Percentiles rank a stretch among this genome's conserved stretches.
Conservation (phyloP, 2,888 invertebrate genomes). For the Morinoia aosen region DNA sequence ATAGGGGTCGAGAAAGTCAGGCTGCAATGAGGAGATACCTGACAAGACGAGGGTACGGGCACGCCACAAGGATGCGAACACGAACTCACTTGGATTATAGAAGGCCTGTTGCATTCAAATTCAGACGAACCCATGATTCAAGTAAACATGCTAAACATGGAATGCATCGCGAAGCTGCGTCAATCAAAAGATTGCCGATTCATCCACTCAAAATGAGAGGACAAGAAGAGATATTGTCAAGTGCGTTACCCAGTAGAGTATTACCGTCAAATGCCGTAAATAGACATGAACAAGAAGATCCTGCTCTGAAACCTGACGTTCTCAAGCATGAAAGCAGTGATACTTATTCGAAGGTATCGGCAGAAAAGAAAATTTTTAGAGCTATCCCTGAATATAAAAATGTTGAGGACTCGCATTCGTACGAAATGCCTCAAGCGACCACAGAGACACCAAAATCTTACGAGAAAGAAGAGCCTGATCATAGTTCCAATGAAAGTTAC, state of each 20-base stretch:
- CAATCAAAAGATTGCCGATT: not conserved
- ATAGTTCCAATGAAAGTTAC: not conserved
- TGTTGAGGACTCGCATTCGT: not conserved
- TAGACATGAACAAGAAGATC: not conserved
- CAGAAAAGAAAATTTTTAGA: not conserved
- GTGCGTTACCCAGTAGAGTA: not conserved
- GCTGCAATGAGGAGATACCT: not conserved
- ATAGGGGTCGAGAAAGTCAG: not conserved
- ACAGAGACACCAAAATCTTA: not conserved
- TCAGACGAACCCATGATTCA: slow-evolving; percentile 46
- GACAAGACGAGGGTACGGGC: not conserved
- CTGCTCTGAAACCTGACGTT: not conserved
- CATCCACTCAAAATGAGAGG: not conserved
- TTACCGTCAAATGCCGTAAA: not conserved
- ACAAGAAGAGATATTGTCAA: not conserved
- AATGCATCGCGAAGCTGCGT: not conserved
- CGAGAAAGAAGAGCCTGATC: not conserved
- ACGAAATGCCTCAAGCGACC: not conserved
- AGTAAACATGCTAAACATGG: not conserved
- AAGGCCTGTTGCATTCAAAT: slow-evolving; percentile 65
- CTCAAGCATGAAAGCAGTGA: not conserved
- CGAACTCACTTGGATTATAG: slow-evolving; percentile 62
- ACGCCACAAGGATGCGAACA: not conserved
- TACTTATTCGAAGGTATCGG: not conserved
- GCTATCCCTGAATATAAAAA: not conserved